Percentiles rank a stretch among this genome's conserved stretches.
phyloP scores from a whole-genome alignment of 2,888 invertebrate species.

The Clanis bilineata region DNA sequence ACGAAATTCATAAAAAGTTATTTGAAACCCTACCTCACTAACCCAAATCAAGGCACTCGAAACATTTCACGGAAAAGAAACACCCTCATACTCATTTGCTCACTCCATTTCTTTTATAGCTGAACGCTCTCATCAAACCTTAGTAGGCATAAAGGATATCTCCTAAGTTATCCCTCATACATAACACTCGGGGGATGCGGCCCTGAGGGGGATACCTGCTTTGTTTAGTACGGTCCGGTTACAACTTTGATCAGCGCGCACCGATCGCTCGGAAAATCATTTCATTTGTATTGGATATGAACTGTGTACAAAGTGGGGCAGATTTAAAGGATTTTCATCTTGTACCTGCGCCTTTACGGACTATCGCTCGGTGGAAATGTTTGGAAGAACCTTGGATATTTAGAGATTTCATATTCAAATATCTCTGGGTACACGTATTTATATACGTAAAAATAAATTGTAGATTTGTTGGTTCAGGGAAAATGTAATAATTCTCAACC shows the following conservation, averaged over 20 bases:
- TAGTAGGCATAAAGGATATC: constrained; percentile 34
- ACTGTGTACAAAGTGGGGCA: constrained; percentile 18
- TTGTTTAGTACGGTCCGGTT: constrained; percentile 17
- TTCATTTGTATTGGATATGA: constrained; percentile 19
- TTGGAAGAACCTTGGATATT: neutral
- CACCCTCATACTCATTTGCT: constrained; percentile 12
- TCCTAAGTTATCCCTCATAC: constrained; percentile 45
- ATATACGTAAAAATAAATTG: neutral
- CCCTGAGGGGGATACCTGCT: constrained; percentile 18
- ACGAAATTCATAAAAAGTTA: neutral
- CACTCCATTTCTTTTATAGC: constrained; percentile 24
- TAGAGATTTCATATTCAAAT: neutral
- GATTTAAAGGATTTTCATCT: constrained; percentile 17
- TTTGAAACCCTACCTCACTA: neutral
- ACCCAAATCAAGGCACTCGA: constrained; percentile 7
- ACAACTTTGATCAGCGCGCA: constrained; percentile 17
- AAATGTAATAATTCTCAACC: too few species aligned
- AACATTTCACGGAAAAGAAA: neutral
- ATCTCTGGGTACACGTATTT: neutral
- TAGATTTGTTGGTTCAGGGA: neutral
- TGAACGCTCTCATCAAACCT: constrained; percentile 28
- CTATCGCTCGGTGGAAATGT: neutral
- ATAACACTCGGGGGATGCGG: constrained; percentile 12
- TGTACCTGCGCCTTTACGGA: neutral
- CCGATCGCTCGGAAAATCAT: constrained; percentile 19